A percentile compares a stretch with the other conserved stretches of the same genome.
Evolutionary conservation across 2,113 vertebrate genomes (phyloP).

Genomic region (Fregetta grallaria): DNA sequence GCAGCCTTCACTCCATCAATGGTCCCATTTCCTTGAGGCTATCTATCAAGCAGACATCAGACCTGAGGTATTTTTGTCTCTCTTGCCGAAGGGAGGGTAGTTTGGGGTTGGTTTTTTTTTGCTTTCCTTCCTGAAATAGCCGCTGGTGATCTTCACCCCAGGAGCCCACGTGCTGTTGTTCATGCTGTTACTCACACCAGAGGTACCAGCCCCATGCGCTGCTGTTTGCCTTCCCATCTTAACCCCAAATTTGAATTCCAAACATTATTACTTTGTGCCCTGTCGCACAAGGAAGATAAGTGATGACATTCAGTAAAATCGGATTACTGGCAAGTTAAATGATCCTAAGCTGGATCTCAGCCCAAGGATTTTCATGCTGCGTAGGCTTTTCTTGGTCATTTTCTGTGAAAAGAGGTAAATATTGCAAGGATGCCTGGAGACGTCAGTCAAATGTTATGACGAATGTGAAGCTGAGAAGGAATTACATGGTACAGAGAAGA

Average conservation of each 20-base stretch:
- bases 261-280: not conserved
- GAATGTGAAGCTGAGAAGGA: not conserved
- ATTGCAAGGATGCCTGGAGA: not conserved
- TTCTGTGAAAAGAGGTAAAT: not conserved
- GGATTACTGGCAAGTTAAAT: constrained; percentile 18
- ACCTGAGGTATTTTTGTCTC: constrained; percentile 16
- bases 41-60: constrained; percentile 1
- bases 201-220: not conserved
- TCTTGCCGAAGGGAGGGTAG: not conserved
- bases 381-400: not conserved
- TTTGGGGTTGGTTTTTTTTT: not conserved
- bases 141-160: not conserved
- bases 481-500: not conserved
- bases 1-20: not conserved
- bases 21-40: not conserved
- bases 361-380: not conserved
- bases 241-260: constrained; percentile 34
- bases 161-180: not conserved
- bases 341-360: constrained; percentile 11
- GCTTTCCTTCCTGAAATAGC: constrained; percentile 46
- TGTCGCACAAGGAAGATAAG: not conserved
- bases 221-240: not conserved
- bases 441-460: not conserved
- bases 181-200: not conserved
- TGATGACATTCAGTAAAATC: constrained; percentile 16